These are phyloP conservation scores for Lasiommata megera DNA, from an alignment of 2,888 invertebrate species.

Conservation along the genomic window DNA sequence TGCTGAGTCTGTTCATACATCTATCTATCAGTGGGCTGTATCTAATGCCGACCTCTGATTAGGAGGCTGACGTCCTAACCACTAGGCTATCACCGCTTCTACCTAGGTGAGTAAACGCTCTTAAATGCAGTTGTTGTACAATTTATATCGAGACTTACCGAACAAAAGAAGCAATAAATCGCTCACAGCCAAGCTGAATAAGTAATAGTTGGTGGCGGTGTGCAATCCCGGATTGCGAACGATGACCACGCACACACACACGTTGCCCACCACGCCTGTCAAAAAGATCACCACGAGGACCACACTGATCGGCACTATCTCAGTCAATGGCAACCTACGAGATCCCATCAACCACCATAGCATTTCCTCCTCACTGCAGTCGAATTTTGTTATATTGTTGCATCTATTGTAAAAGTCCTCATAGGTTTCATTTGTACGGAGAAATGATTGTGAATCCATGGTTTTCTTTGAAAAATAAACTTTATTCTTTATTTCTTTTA, in stretches of 20 bases:
- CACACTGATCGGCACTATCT: slow-evolving; percentile 83
- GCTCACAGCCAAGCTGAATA: slow-evolving; percentile 93
- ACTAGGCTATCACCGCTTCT: too few relatives aligned
- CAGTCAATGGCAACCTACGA: slow-evolving; percentile 79
- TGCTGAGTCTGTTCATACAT: too few relatives aligned
- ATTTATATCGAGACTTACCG: slow-evolving; percentile 83
- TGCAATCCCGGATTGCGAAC: slow-evolving; percentile 89
- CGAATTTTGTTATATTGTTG: slow-evolving; percentile 72
- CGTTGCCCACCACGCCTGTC: slow-evolving; percentile 91
- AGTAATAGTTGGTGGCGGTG: slow-evolving; percentile 95
- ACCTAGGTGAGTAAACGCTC: too few relatives aligned
- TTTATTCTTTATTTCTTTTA: background rate
- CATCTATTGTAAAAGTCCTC: slow-evolving; percentile 71
- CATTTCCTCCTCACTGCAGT: slow-evolving; percentile 83
- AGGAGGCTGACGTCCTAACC: too few relatives aligned
- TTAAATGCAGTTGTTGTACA: too few relatives aligned
- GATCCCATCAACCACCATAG: slow-evolving; percentile 83
- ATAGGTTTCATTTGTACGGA: slow-evolving; percentile 61
- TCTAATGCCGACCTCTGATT: too few relatives aligned
- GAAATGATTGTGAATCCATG: slow-evolving; percentile 52
- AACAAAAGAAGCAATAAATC: slow-evolving; percentile 90
- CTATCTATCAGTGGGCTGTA: too few relatives aligned
- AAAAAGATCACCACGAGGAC: slow-evolving; percentile 90
- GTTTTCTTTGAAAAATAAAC: background rate
- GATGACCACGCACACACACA: slow-evolving; percentile 92